Evolutionary conservation across 2,113 vertebrate species (phyloP).

Genomic region (Scortum barcoo): DNA sequence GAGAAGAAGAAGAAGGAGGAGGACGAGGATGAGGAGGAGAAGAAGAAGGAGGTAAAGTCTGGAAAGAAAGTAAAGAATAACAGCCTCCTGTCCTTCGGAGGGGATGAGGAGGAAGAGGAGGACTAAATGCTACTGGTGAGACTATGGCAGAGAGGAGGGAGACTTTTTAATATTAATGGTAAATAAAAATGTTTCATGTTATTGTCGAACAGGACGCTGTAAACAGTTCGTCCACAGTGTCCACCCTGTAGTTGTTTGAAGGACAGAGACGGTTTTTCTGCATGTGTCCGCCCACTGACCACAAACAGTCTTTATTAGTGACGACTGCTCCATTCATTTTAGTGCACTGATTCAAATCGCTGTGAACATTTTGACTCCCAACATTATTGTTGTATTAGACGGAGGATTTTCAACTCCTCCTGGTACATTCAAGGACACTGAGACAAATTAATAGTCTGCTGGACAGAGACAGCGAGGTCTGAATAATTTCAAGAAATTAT

Average conservation of each 20-base stretch:
- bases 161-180: background rate
- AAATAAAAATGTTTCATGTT: background rate
- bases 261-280: constrained; percentile 14
- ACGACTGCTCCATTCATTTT: background rate
- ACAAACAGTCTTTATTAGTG: background rate
- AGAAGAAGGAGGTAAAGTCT: constrained; percentile 78
- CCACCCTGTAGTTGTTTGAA: constrained; percentile 6
- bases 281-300: constrained; percentile 9
- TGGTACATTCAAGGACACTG: background rate
- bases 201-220: background rate
- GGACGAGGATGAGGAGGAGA: constrained; percentile 66
- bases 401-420: background rate
- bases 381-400: background rate
- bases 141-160: background rate
- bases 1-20: constrained; percentile 66
- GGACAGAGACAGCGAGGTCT: background rate
- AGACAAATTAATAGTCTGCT: background rate
- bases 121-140: constrained; percentile 44
- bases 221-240: background rate
- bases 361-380: background rate
- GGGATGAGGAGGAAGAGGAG: constrained; percentile 91
- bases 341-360: background rate
- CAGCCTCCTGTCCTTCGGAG: constrained; percentile 95
- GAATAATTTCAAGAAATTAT: background rate
- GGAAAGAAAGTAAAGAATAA: constrained; percentile 93